These are phyloP conservation scores for Tortricodes alternella DNA, from an alignment of 2,888 invertebrate genomes.

Conservation along the genomic window DNA sequence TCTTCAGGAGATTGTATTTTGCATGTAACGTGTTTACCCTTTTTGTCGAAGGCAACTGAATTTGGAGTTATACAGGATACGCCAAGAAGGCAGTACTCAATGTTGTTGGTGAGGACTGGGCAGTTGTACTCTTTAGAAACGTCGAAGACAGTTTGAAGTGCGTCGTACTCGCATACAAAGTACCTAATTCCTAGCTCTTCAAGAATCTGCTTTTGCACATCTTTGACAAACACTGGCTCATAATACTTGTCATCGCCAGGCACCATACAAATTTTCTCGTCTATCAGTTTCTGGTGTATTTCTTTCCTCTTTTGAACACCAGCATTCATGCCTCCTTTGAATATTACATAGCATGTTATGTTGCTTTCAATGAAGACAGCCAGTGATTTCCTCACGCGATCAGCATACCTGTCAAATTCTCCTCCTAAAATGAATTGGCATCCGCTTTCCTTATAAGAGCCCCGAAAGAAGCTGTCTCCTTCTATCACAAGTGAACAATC, in stretches of 20 bases:
- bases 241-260: constrained; percentile 32
- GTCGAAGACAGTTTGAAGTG: constrained; percentile 38
- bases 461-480: constrained; percentile 34
- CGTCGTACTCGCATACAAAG: constrained; percentile 41
- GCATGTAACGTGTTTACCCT: not conserved
- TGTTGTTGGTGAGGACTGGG: constrained; percentile 43
- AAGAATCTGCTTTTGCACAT: constrained; percentile 40
- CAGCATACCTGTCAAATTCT: constrained; percentile 36
- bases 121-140: constrained; percentile 39
- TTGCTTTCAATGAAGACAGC: constrained; percentile 27
- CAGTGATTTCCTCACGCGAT: constrained; percentile 28
- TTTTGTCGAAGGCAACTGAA: constrained; percentile 5
- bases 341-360: constrained; percentile 34
- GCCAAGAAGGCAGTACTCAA: constrained; percentile 41
- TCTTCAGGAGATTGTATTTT: constrained; percentile 3
- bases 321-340: constrained; percentile 35
- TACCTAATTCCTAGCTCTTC: constrained; percentile 42
- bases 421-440: constrained; percentile 42
- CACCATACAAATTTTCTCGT: constrained; percentile 24
- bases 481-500: constrained; percentile 36
- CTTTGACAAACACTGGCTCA: constrained; percentile 37
- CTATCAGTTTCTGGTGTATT: constrained; percentile 36
- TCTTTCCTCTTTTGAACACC: constrained; percentile 31
- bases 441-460: constrained; percentile 40
- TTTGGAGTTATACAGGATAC: constrained; percentile 20